Evolutionary conservation across 2,888 invertebrate species (phyloP), one percentile per base, ranked within the genome.

Genomic region (Andrena chrysosceles): DNA sequence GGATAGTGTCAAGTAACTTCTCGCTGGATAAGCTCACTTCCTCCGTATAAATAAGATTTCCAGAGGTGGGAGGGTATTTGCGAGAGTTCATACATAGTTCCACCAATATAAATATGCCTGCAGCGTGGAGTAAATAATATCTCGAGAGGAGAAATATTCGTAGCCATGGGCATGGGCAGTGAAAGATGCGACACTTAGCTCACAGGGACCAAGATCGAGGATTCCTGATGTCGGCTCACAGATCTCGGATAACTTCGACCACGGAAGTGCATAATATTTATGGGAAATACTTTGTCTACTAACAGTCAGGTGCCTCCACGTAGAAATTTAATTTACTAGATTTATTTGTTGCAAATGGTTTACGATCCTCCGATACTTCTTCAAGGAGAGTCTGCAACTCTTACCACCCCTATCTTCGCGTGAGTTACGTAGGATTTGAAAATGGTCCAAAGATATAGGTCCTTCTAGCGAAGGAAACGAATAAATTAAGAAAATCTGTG

Each of bases 141-240:
- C 75, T 35, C 26, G 42, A 48, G 59, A 54, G 74, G 75, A 77
- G 73, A 78, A 72, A 85, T 83, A 74, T 71, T 71, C 59, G 67
- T 35, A 63, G 67, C 49, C 63, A 73, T 52, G 68, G 48, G 73
- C 59, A 33, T 31, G 59, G 54, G 31, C 56, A 67, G 23, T 77
- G 75, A 87, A 77, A 74, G 56, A 86, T 83, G 70, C 71, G 74
- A 83, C 74, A 67, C 35, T 83, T 78, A 72, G 20, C 31, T 29
- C 10, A 20, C 59, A 7, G 54, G 26, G 85, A 86, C 85, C 77
- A 62, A 85, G 75, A 83, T 81, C 71, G 77, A 79, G 82, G 60
- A 75, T 72, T 63, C 48, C 35, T 59, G 23, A 56, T 75, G 83
- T 78, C 72, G 64, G 67, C 71, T 68, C 70, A 35, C 71, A 26